A percentile compares a stretch with the other conserved stretches of the same genome.
These are phyloP conservation scores for Furnarius figulus DNA, from an alignment of 2,113 vertebrate genomes.

Conservation along the genomic window DNA sequence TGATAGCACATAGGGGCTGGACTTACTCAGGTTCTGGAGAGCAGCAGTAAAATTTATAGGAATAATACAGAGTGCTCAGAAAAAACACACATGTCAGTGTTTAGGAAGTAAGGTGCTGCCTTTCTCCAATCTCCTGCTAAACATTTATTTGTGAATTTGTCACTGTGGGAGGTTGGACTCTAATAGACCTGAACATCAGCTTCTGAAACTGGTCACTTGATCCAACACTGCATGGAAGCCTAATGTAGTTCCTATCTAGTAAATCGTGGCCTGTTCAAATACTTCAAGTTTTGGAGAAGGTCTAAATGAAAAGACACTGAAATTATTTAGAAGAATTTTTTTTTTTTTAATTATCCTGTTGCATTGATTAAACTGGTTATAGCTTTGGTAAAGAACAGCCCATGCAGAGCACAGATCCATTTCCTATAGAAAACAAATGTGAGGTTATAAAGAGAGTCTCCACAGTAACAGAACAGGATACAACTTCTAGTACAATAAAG, in stretches of 20 bases:
- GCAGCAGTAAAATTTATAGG: not conserved
- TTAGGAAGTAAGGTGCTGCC: not conserved
- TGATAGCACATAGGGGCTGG: not conserved
- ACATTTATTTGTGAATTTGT: not conserved
- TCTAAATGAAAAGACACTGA: not conserved
- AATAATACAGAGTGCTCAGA: not conserved
- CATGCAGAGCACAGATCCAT: not conserved
- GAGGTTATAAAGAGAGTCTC: not conserved
- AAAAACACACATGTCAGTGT: fast-evolving
- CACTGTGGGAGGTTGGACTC: not conserved
- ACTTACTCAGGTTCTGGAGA: not conserved
- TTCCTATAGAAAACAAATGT: not conserved
- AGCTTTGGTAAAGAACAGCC: not conserved
- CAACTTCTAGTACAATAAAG: not conserved
- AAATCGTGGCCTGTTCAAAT: not conserved
- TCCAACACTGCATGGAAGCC: not conserved
- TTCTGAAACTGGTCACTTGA: not conserved
- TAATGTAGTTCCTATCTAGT: not conserved
- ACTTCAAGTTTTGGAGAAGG: not conserved
- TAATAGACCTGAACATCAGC: not conserved
- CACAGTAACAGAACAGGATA: fast-evolving
- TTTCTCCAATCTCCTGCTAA: not conserved
- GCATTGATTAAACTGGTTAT: not conserved
- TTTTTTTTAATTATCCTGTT: not conserved
- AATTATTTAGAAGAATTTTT: not conserved